Base-by-base conservation (phyloP, 1,140 invertebrate species). In the Camponotus pennsylvanicus region DNA sequence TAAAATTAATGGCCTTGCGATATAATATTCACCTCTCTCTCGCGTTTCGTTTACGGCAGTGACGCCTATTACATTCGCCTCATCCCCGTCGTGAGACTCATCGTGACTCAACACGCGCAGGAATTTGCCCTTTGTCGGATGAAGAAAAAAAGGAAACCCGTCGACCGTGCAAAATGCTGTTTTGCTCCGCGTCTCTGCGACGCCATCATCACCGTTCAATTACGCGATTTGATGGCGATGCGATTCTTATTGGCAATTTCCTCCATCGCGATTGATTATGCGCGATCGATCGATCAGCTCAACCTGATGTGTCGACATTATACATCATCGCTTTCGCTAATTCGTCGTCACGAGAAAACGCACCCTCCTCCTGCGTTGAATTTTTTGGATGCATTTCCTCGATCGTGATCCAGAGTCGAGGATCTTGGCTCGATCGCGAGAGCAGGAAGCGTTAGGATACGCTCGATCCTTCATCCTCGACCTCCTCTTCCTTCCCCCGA, bases 111-210 rank as follows among this genome's bases (percentile, higher is more conserved):
- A 64, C 73, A 66, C 71, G 21, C 55, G 49, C 34, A 89, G 63
- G 88, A 89, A 89, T 89, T 89, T 88, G 86, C 88, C 88, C 88
- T 89, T 89, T 89, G 52, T 59, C n/a, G 42, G 49, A 15, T 64
- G 45, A 37, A 76, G 45, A 73, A 75, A 52, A 45, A 18, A 52
- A 52, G 4, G 4, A 52, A 52, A 52, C 49, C 49, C 37, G 63
- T 13, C 79, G 40, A 71, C 52, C 37, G 40, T 45, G 57, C 79
- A 82, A 82, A 82, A 82, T 73, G 79, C 67, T 67, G 71, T 18
- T 73, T 82, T 42, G 37, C 78, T 42, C 40, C 8, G 7, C 40
- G 52, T 40, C 21, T 57, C 57, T 32, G 37, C 13, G 55, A 11
- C 79, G 67, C 67, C 45, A 61, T 75, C n/a, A 63, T 61, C 32